These are phyloP conservation scores for Neoaliturus tenellus DNA, from an alignment of 2,888 invertebrate species.

Conservation along the genomic window DNA sequence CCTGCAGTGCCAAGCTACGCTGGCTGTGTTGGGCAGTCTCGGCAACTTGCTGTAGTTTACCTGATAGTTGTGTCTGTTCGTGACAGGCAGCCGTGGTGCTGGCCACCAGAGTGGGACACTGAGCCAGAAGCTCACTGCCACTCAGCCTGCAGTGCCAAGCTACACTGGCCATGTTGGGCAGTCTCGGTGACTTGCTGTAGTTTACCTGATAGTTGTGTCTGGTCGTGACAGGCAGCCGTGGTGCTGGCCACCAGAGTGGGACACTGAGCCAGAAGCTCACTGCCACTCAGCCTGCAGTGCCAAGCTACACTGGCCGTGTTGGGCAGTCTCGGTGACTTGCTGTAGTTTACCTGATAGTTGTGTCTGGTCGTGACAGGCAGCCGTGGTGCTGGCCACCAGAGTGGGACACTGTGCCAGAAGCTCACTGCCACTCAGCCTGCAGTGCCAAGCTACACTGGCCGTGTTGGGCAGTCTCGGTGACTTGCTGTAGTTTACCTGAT, in stretches of 20 bases:
- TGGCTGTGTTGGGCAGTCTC: constrained; percentile 63
- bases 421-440: constrained; percentile 43
- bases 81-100: constrained; percentile 77
- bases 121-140: constrained; percentile 69
- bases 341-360: constrained; percentile 69
- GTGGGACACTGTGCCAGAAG: constrained; percentile 71
- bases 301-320: constrained; percentile 62
- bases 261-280: constrained; percentile 70
- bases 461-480: constrained; percentile 61
- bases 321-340: constrained; percentile 61
- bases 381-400: constrained; percentile 75
- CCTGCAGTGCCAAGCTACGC: constrained; percentile 57
- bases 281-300: constrained; percentile 43
- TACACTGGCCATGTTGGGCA: constrained; percentile 62
- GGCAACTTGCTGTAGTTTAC: too few relatives aligned
- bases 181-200: constrained; percentile 65
- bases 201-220: constrained; percentile 67
- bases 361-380: constrained; percentile 73
- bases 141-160: constrained; percentile 51
- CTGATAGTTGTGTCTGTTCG: constrained; percentile 61
- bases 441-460: constrained; percentile 59
- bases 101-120: constrained; percentile 72
- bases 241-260: constrained; percentile 73
- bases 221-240: constrained; percentile 75
- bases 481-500: constrained; percentile 70